Conservation (phyloP, 1,140 invertebrate genomes). For the Cyphomyrmex costatus region DNA sequence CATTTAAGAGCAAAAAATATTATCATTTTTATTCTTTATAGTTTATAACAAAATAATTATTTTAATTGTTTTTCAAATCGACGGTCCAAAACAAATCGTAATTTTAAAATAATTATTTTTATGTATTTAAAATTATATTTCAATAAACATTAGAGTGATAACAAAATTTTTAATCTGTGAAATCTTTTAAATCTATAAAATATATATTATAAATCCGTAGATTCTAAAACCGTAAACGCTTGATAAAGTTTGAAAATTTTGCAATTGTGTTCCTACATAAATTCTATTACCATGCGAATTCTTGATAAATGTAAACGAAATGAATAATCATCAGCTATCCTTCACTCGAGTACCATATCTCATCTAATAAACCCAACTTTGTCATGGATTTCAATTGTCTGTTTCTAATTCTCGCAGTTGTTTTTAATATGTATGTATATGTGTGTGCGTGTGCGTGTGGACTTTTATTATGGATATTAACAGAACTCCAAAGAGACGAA, state of each 20-base stretch:
- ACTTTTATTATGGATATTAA: neutral
- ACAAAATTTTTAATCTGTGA: neutral
- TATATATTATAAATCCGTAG: neutral
- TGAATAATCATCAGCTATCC: neutral
- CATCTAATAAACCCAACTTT: neutral
- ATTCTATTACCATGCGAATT: neutral
- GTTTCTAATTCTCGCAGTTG: neutral
- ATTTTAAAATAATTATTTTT: neutral
- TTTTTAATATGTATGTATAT: too few relatives aligned
- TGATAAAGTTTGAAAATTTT: neutral
- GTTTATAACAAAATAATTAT: neutral
- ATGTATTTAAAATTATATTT: neutral
- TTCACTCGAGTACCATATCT: neutral
- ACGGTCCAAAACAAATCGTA: too few relatives aligned
- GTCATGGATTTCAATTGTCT: neutral
- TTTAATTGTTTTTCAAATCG: too few relatives aligned
- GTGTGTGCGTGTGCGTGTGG: too few relatives aligned
- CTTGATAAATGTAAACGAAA: neutral
- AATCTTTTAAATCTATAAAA: neutral
- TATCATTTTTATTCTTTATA: neutral
- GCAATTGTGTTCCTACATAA: neutral
- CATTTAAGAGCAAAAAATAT: neutral
- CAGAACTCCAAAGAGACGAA: neutral
- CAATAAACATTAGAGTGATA: neutral
- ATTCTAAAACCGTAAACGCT: neutral